These are phyloP conservation scores for Bimastos eiseni DNA, from an alignment of 2,888 invertebrate genomes.

Conservation along the genomic window DNA sequence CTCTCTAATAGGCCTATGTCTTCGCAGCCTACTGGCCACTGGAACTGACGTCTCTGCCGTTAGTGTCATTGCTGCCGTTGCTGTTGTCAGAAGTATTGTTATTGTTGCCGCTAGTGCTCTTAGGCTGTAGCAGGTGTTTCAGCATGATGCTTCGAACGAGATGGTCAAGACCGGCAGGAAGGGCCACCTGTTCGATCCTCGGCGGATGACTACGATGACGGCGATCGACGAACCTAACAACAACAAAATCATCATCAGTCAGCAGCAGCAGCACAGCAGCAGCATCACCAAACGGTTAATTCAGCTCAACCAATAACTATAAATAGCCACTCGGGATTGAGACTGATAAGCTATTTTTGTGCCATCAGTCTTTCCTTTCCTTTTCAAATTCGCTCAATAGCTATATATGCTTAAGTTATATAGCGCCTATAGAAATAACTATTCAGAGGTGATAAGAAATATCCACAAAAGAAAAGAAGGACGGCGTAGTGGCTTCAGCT, in stretches of 20 bases:
- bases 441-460: no score
- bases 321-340: no score
- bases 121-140: not conserved
- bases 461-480: no score
- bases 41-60: not conserved
- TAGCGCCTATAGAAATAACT: no score
- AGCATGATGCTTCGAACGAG: slow-evolving; percentile 8
- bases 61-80: not conserved
- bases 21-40: not conserved
- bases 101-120: not conserved
- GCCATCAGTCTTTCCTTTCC: no score
- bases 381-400: no score
- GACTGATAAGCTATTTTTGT: no score
- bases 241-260: not conserved
- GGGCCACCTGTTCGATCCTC: not conserved
- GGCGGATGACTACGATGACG: not conserved
- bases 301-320: no score
- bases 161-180: not conserved
- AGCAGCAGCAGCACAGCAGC: no score
- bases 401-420: no score
- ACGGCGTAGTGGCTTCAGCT: no score
- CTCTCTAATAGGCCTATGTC: not conserved
- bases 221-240: not conserved
- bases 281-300: no score
- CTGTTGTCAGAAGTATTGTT: not conserved